Percentiles rank a stretch among this genome's conserved stretches.
Evolutionary conservation across 2,888 invertebrate species (phyloP).

Genomic region (Masnerella sp.): DNA sequence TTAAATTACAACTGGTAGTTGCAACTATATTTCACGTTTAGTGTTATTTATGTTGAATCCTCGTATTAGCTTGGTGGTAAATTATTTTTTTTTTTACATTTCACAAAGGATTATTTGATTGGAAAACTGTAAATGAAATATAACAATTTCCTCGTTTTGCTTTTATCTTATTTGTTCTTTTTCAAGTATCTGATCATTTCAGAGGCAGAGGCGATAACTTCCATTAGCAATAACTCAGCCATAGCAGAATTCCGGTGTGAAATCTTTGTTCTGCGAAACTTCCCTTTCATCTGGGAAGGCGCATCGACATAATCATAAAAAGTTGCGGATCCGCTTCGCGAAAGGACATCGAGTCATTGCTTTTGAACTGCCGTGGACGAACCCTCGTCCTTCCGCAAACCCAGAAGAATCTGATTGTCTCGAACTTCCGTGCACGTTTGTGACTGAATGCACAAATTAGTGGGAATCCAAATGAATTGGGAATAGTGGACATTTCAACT

Average conservation of each 20-base stretch:
- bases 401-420: conserved; percentile 22
- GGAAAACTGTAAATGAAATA: too few species aligned
- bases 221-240: neutral
- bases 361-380: conserved; percentile 14
- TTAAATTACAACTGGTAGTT: too few species aligned
- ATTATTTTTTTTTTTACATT: too few species aligned
- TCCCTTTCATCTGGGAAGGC: conserved; percentile 52
- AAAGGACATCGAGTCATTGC: conserved; percentile 12
- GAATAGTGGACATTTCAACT: too few species aligned
- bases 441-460: conserved; percentile 21
- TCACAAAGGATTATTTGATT: too few species aligned
- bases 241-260: neutral
- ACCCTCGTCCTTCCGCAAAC: too few species aligned
- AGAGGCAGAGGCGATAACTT: neutral
- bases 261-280: conserved; percentile 24
- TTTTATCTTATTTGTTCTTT: too few species aligned
- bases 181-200: too few species aligned
- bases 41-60: too few species aligned
- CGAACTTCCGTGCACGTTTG: conserved; percentile 10
- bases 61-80: too few species aligned
- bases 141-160: neutral
- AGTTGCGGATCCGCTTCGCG: conserved; percentile 50
- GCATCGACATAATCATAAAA: conserved; percentile 47
- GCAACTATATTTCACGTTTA: too few species aligned
- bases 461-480: neutral